Evolutionary conservation across 2,888 invertebrate genomes (phyloP).

Genomic region (Phragmatobia fuliginosa): DNA sequence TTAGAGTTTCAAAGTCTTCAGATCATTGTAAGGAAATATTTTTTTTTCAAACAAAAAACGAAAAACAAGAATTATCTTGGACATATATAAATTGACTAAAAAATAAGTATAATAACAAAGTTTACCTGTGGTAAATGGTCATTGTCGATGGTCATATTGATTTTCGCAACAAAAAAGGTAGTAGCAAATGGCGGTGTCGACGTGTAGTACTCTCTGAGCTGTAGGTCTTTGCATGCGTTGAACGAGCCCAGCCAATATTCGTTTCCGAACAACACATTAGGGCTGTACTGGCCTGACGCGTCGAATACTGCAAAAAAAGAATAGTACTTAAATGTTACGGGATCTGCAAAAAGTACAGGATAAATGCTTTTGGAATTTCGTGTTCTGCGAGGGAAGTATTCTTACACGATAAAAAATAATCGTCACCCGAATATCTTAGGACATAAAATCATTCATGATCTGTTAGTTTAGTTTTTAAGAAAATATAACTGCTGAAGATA

Average conservation of each 20-base stretch:
- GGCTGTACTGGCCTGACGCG: constrained; percentile 92
- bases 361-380: too few relatives aligned
- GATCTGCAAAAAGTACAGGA: neutral
- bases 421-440: too few relatives aligned
- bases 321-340: neutral
- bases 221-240: constrained; percentile 89
- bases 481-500: too few relatives aligned
- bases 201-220: constrained; percentile 81
- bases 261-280: constrained; percentile 92
- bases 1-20: too few relatives aligned
- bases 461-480: too few relatives aligned
- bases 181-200: constrained; percentile 87
- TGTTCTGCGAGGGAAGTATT: too few relatives aligned
- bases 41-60: too few relatives aligned
- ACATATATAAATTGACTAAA: too few relatives aligned
- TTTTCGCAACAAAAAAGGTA: constrained; percentile 88
- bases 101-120: constrained; percentile 14
- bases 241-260: constrained; percentile 94
- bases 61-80: too few relatives aligned
- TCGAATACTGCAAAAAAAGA: constrained; percentile 89
- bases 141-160: constrained; percentile 85
- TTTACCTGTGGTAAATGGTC: constrained; percentile 85
- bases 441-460: too few relatives aligned
- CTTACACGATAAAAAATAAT: too few relatives aligned
- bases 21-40: too few relatives aligned